A percentile compares a stretch with the other conserved stretches of the same genome.
phyloP scores from a whole-genome alignment of 2,888 invertebrate species.

The Nasonia oneida region DNA sequence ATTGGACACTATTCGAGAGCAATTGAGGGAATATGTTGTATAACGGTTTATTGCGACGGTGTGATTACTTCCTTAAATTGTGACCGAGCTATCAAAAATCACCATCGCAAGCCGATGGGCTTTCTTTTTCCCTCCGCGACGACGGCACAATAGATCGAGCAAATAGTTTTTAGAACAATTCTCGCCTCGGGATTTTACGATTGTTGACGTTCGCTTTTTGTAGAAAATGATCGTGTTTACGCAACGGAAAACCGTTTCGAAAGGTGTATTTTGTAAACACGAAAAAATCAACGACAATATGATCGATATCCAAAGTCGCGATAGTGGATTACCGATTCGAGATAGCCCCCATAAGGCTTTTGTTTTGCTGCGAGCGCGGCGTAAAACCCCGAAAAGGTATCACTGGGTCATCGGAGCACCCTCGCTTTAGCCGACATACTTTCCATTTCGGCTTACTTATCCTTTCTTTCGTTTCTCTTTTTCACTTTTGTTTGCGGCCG shows the following conservation, averaged over 20 bases:
- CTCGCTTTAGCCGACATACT: constrained; percentile 74
- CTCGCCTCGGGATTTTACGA: not conserved
- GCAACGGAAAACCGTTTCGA: not conserved
- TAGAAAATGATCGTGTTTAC: not conserved
- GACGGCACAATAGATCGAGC: not conserved
- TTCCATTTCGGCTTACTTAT: constrained; percentile 66
- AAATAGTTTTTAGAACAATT: not conserved
- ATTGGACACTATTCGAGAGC: not conserved
- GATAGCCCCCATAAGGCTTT: not conserved
- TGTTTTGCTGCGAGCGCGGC: not conserved
- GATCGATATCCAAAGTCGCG: not conserved
- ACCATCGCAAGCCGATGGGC: not conserved
- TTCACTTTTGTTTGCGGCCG: constrained; percentile 61
- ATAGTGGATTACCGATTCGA: not conserved
- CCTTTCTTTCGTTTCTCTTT: constrained; percentile 61
- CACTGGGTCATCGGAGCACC: constrained; percentile 74
- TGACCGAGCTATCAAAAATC: not conserved
- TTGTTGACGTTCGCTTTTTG: not conserved
- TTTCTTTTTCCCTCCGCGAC: not conserved
- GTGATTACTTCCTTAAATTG: constrained; percentile 12
- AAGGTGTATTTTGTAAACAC: not conserved
- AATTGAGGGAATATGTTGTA: not conserved
- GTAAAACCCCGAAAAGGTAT: constrained; percentile 70
- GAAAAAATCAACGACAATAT: not conserved
- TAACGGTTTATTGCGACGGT: constrained; percentile 5